phyloP scores from a whole-genome alignment of 1,140 invertebrate genomes.

The Callitettix versicolor region DNA sequence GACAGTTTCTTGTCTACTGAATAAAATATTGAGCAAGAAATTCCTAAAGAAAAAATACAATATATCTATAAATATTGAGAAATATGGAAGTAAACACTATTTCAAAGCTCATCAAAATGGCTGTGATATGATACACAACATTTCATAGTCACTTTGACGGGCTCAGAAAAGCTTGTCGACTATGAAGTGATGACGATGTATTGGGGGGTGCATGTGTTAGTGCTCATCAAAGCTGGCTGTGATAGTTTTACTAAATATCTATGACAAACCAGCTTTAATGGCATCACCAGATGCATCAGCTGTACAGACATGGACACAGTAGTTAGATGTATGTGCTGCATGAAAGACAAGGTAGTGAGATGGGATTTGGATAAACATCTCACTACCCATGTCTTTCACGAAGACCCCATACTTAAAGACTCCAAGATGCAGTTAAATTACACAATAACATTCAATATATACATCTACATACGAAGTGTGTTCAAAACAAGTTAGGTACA shows the following conservation, averaged over 20 bases:
- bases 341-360: conserved; percentile 94
- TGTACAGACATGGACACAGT: too few relatives aligned
- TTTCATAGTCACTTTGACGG: conserved; percentile 40
- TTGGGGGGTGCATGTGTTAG: background rate
- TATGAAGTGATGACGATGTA: background rate
- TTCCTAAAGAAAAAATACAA: too few relatives aligned
- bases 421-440: too few relatives aligned
- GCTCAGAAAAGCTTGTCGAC: conserved; percentile 12
- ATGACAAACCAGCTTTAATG: conserved; percentile 70
- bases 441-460: too few relatives aligned
- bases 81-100: background rate
- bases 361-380: conserved; percentile 55
- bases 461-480: too few relatives aligned
- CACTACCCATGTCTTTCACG: conserved; percentile 94
- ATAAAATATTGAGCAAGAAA: too few relatives aligned
- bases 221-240: conserved; percentile 85
- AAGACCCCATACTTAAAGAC: conserved; percentile 6
- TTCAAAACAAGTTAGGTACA: too few relatives aligned
- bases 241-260: conserved; percentile 51
- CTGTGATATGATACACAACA: conserved; percentile 41
- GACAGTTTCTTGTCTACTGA: too few relatives aligned
- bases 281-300: conserved; percentile 34
- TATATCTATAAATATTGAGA: too few relatives aligned
- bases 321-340: conserved; percentile 36
- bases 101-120: conserved; percentile 43